Evolutionary conservation across 1,140 invertebrate genomes (phyloP).

Genomic region (Aphidius gifuensis): DNA sequence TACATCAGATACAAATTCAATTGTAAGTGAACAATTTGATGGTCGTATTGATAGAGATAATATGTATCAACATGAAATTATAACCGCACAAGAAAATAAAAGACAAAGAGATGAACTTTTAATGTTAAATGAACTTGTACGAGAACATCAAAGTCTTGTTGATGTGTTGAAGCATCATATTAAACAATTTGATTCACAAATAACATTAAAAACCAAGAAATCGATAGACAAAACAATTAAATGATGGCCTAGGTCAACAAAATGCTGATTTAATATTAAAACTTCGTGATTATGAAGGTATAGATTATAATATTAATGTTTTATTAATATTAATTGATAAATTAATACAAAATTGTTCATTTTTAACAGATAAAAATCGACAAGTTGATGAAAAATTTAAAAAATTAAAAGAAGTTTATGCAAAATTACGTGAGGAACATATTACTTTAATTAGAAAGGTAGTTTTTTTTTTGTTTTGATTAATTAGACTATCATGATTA

Average conservation of each 20-base stretch:
- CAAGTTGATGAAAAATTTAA: slow-evolving; percentile 89
- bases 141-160: slow-evolving; percentile 62
- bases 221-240: slow-evolving; percentile 62
- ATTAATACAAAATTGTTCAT: slow-evolving; percentile 14
- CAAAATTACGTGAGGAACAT: slow-evolving; percentile 93
- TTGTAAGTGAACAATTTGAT: slow-evolving; percentile 56
- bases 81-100: slow-evolving; percentile 68
- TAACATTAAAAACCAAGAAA: slow-evolving; percentile 56
- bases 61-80: slow-evolving; percentile 69
- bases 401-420: slow-evolving; percentile 94
- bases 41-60: slow-evolving; percentile 61
- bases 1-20: slow-evolving; percentile 64
- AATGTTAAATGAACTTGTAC: slow-evolving; percentile 31
- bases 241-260: slow-evolving; percentile 60
- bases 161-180: slow-evolving; percentile 59
- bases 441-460: slow-evolving; percentile 84
- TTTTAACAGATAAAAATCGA: slow-evolving; percentile 71
- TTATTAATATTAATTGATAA: slow-evolving; percentile 23
- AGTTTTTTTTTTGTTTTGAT: background rate
- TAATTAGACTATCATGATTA: background rate
- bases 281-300: slow-evolving; percentile 65
- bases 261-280: slow-evolving; percentile 54
- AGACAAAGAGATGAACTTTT: slow-evolving; percentile 59
- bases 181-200: slow-evolving; percentile 43
- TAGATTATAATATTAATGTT: slow-evolving; percentile 31